phyloP scores from a whole-genome alignment of 2,888 invertebrate species.

The Microdon myrmicae region DNA sequence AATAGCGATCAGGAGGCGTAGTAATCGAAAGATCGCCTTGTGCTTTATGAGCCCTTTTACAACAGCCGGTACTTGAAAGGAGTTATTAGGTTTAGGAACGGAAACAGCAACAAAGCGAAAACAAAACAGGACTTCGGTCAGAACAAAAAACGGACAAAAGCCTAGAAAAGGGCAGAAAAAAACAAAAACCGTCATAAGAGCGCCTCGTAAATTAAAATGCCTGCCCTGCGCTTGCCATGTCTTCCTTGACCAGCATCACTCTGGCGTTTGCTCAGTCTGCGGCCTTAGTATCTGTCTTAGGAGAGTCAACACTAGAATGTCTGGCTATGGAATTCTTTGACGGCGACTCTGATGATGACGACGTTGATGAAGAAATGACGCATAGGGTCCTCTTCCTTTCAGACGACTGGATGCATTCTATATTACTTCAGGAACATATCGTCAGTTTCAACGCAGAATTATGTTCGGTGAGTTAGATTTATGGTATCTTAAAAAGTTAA shows the following conservation, averaged over 20 bases:
- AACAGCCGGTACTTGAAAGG: conserved; percentile 28
- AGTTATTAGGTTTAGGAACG: conserved; percentile 28
- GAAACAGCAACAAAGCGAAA: no score
- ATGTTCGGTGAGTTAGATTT: conserved; percentile 29
- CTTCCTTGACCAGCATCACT: conserved; percentile 25
- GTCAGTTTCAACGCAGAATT: no score
- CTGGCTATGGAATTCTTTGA: conserved; percentile 24
- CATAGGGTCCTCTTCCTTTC: no score
- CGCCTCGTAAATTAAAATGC: conserved; percentile 53
- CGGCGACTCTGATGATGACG: conserved; percentile 8
- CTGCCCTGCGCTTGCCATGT: conserved; percentile 26
- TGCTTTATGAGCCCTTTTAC: conserved; percentile 38
- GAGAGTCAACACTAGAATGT: conserved; percentile 38
- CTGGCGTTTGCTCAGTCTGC: conserved; percentile 1
- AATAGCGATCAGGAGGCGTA: no score
- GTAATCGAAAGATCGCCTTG: conserved; percentile 34
- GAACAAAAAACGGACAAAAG: background rate
- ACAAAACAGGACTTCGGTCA: no score
- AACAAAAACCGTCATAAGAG: conserved; percentile 24
- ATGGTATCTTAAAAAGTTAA: conserved; percentile 52
- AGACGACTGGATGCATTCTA: no score
- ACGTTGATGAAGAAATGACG: conserved; percentile 37
- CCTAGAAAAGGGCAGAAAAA: conserved; percentile 4
- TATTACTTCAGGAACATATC: no score
- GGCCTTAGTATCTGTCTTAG: no score